Percentiles rank a stretch among this genome's conserved stretches.
Evolutionary conservation across 2,113 vertebrate genomes (phyloP).

Genomic region (Setophaga petechia): DNA sequence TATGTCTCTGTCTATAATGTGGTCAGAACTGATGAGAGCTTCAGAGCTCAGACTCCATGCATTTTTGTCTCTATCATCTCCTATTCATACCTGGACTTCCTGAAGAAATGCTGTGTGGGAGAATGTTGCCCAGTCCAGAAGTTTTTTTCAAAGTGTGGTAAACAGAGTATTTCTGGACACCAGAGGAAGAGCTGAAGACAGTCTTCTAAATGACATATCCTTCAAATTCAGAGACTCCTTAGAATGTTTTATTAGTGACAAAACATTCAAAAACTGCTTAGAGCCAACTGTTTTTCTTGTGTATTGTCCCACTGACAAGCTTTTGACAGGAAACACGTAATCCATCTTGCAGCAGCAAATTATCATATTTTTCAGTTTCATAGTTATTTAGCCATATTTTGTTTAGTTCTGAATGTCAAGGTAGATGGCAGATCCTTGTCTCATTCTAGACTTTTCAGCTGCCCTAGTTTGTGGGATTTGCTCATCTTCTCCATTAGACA

Average conservation of each 20-base stretch:
- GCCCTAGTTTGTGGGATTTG: not conserved
- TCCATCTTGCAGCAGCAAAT: not conserved
- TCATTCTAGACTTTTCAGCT: not conserved
- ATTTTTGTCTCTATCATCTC: not conserved
- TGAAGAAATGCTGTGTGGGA: not conserved
- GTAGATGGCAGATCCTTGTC: not conserved
- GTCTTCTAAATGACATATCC: not conserved
- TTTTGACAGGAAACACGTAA: not conserved
- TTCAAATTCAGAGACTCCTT: not conserved
- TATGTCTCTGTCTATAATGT: not conserved
- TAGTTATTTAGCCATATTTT: not conserved
- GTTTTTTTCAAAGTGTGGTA: not conserved
- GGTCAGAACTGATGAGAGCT: not conserved
- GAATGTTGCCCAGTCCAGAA: not conserved
- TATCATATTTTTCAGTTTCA: not conserved
- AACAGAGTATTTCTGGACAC: not conserved
- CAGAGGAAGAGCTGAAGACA: not conserved
- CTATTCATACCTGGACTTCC: not conserved
- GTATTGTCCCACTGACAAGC: not conserved
- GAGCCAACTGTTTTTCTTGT: not conserved
- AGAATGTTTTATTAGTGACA: not conserved
- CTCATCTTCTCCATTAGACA: not conserved
- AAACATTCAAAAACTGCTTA: not conserved
- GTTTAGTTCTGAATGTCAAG: not conserved
- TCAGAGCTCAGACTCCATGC: not conserved